phyloP scores from a whole-genome alignment of 2,888 invertebrate genomes.

The Oeneis ivallda region DNA sequence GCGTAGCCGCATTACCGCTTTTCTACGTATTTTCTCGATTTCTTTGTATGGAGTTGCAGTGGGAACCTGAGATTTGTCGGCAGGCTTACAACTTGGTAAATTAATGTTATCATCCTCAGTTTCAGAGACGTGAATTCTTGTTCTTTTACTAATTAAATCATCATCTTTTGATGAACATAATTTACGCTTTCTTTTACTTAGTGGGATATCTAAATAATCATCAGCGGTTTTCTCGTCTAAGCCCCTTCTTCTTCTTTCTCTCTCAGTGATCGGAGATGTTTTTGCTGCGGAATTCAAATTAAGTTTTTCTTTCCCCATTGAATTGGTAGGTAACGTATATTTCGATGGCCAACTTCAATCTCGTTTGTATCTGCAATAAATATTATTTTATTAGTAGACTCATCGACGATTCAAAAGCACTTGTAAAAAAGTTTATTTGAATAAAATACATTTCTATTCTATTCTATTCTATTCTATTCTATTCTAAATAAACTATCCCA shows the following conservation, averaged over 20 bases:
- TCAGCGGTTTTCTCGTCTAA: not conserved
- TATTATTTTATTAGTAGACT: too few species aligned
- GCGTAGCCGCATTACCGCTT: constrained; percentile 44
- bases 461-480: too few species aligned
- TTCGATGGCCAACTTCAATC: constrained; percentile 12
- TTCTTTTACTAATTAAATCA: constrained; percentile 42
- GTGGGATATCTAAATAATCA: constrained; percentile 35
- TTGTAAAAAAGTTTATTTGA: too few species aligned
- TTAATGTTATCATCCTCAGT: constrained; percentile 31
- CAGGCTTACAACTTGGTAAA: constrained; percentile 36
- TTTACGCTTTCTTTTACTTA: constrained; percentile 58
- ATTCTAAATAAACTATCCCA: too few species aligned
- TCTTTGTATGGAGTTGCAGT: constrained; percentile 61
- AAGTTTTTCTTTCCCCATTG: constrained; percentile 32
- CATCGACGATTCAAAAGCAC: too few species aligned
- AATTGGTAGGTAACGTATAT: constrained; percentile 9
- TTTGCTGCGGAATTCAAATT: constrained; percentile 40
- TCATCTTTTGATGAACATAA: constrained; percentile 68
- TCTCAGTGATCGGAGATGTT: constrained; percentile 52
- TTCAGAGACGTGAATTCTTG: constrained; percentile 42
- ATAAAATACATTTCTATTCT: too few species aligned
- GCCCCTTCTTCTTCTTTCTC: constrained; percentile 38
- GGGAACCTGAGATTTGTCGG: constrained; percentile 46
- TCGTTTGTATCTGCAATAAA: constrained; percentile 8
- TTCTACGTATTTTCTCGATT: constrained; percentile 57